A percentile compares a stretch with the other conserved stretches of the same genome.
Evolutionary conservation across 2,888 invertebrate genomes (phyloP).

Genomic region (Caenorhabditis parvicauda): DNA sequence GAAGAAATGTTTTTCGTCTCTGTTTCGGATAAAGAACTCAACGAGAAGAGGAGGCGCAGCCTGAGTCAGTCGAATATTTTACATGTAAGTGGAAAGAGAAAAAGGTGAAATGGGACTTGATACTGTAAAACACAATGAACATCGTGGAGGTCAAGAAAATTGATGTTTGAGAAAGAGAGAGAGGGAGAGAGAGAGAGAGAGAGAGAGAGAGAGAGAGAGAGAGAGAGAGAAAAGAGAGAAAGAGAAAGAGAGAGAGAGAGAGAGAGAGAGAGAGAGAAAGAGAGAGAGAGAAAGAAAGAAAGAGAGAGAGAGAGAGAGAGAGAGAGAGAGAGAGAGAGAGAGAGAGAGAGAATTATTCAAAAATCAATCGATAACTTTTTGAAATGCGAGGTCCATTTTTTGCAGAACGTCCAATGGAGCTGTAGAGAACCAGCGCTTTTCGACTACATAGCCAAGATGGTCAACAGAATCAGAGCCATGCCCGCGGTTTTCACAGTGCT

Average conservation of each 20-base stretch:
- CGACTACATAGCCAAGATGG: conserved; percentile 52
- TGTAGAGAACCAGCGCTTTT: conserved; percentile 50
- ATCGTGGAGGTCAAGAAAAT: too few relatives aligned
- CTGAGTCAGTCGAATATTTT: conserved; percentile 43
- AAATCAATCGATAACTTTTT: conserved; percentile 1
- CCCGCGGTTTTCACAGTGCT: conserved; percentile 60
- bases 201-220: too few relatives aligned
- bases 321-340: too few relatives aligned
- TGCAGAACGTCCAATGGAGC: conserved; percentile 43
- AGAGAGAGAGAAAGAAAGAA: too few relatives aligned
- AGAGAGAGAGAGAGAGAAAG: too few relatives aligned
- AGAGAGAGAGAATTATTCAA: conserved; percentile 3
- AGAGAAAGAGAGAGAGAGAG: too few relatives aligned
- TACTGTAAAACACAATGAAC: too few relatives aligned
- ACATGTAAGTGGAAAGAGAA: conserved; percentile 34
- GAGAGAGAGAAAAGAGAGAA: too few relatives aligned
- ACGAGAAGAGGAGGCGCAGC: conserved; percentile 46
- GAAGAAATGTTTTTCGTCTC: conserved; percentile 28
- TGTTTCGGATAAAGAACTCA: conserved; percentile 36
- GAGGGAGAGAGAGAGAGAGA: too few relatives aligned
- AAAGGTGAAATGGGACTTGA: background rate
- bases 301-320: too few relatives aligned
- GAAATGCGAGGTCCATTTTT: background rate
- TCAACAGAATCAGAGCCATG: conserved; percentile 55
- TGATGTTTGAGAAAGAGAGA: too few relatives aligned